A percentile compares a stretch with the other conserved stretches of the same genome.
Evolutionary conservation across 2,888 invertebrate species (phyloP).

Genomic region (Camponotus fellah): DNA sequence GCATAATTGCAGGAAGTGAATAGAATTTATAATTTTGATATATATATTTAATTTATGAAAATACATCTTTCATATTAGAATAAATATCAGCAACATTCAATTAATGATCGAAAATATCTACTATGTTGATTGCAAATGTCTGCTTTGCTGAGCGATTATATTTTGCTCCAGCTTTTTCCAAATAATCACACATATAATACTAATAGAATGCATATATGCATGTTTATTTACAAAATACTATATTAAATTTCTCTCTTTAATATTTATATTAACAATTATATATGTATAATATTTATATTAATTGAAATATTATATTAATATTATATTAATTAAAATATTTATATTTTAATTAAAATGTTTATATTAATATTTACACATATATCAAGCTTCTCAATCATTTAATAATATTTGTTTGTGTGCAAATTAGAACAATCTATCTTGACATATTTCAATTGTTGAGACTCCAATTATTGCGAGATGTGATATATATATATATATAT

Average conservation of each 20-base stretch:
- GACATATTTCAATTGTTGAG: neutral
- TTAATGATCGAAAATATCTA: slow-evolving; percentile 7
- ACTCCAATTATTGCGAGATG: neutral
- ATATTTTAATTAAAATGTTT: too few relatives aligned
- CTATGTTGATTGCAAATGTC: neutral
- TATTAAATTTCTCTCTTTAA: neutral
- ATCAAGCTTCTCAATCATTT: neutral
- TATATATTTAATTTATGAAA: slow-evolving; percentile 13
- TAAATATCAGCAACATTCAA: neutral
- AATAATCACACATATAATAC: neutral
- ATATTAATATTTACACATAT: neutral
- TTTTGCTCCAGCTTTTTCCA: too few relatives aligned
- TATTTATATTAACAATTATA: neutral
- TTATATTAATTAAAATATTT: too few relatives aligned
- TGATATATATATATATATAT: too few relatives aligned
- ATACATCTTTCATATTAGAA: neutral
- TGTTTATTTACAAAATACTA: neutral
- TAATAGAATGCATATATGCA: too few relatives aligned
- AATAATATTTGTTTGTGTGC: neutral
- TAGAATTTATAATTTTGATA: neutral
- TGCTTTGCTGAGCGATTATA: too few relatives aligned
- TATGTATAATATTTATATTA: neutral
- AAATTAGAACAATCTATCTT: neutral
- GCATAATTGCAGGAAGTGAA: neutral
- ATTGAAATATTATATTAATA: too few relatives aligned